phyloP scores from a whole-genome alignment of 2,888 invertebrate genomes.

The Hydroisotoma schaefferi region DNA sequence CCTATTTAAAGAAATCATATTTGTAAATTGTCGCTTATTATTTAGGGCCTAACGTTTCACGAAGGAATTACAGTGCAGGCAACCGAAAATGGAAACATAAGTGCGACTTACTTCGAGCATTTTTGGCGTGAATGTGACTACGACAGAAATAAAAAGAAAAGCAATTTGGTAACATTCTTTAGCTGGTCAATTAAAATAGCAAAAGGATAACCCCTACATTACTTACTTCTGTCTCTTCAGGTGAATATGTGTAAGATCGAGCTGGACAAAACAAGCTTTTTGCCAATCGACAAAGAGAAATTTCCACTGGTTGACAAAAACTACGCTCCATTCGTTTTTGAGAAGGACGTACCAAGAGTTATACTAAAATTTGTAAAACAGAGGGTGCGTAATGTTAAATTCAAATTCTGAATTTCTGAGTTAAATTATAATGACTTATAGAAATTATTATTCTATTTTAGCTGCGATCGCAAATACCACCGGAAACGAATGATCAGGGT shows the following conservation, averaged over 20 bases:
- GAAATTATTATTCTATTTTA: not conserved
- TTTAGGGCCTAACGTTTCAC: slow-evolving; percentile 33
- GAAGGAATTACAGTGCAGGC: slow-evolving; percentile 42
- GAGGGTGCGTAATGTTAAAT: slow-evolving; percentile 22
- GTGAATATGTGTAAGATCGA: slow-evolving; percentile 12
- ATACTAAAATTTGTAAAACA: slow-evolving; percentile 27
- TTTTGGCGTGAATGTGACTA: slow-evolving; percentile 47
- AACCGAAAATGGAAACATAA: slow-evolving; percentile 41
- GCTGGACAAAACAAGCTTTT: slow-evolving; percentile 18
- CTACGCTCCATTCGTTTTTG: not conserved
- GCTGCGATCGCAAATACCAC: not conserved
- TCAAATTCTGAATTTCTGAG: not conserved
- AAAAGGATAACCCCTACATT: not conserved
- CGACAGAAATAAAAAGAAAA: slow-evolving; percentile 46
- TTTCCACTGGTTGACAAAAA: not conserved
- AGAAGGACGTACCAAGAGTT: slow-evolving; percentile 26
- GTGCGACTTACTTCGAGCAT: slow-evolving; percentile 39
- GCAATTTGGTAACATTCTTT: slow-evolving; percentile 35
- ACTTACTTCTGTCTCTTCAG: slow-evolving; percentile 9
- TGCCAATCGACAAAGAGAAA: slow-evolving; percentile 2
- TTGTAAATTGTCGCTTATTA: not conserved
- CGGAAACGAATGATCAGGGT: slow-evolving; percentile 15
- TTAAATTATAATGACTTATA: not conserved
- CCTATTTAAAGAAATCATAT: not conserved
- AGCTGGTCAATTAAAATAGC: not conserved